A percentile compares a stretch with the other conserved stretches of the same genome.
These are phyloP conservation scores for Gastrophryne carolinensis DNA, from an alignment of 2,797 vertebrate species.

Conservation along the genomic window DNA sequence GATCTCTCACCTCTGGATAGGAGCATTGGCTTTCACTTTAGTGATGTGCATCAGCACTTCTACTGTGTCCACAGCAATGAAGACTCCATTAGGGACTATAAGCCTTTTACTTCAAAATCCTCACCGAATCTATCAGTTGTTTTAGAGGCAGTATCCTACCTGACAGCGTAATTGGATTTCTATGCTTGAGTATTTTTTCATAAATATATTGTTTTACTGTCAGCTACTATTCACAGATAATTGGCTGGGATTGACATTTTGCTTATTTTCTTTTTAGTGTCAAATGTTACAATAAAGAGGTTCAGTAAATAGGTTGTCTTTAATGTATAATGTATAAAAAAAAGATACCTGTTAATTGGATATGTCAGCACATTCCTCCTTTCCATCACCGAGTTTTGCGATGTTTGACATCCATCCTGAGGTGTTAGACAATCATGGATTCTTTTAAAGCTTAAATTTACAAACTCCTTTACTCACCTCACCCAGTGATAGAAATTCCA, in stretches of 20 bases:
- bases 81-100: conserved; percentile 34
- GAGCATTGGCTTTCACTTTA: conserved; percentile 30
- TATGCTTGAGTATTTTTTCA: background rate
- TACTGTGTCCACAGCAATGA: conserved; percentile 7
- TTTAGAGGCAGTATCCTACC: background rate
- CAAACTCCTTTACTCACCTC: too few relatives aligned
- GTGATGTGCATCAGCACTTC: conserved; percentile 28
- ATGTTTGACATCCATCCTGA: too few relatives aligned
- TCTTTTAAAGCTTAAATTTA: too few relatives aligned
- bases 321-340: background rate
- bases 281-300: conserved; percentile 6
- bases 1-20: conserved; percentile 40
- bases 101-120: conserved; percentile 30
- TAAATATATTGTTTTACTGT: conserved; percentile 5
- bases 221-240: conserved; percentile 25
- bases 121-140: conserved; percentile 25
- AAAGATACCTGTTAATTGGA: background rate
- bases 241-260: conserved; percentile 11
- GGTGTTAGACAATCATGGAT: too few relatives aligned
- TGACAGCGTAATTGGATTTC: conserved; percentile 37
- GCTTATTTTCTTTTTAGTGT: background rate
- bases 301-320: conserved; percentile 24
- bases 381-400: too few relatives aligned
- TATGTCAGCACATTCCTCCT: background rate
- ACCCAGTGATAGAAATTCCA: too few relatives aligned